Percentiles rank a stretch among this genome's conserved stretches.
phyloP scores from a whole-genome alignment of 1,140 invertebrate species.

The Drosophila elegans region DNA sequence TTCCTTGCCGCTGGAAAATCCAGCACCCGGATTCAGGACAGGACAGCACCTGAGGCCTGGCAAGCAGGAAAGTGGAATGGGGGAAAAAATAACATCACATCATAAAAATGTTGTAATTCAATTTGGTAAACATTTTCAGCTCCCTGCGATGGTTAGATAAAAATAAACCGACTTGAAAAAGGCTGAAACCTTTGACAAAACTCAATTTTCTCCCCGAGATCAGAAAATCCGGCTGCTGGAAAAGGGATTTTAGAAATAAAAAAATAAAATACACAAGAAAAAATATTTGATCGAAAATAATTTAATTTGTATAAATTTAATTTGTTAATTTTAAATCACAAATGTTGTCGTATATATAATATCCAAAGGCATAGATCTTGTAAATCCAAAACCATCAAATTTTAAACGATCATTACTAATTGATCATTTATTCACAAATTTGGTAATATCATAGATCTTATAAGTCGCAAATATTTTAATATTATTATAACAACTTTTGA shows the following conservation, averaged over 20 bases:
- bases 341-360: no score
- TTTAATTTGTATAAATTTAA: no score
- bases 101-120: constrained; percentile 49
- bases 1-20: not conserved
- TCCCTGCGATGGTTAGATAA: constrained; percentile 23
- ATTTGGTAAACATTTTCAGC: constrained; percentile 53
- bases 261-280: not conserved
- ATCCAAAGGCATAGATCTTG: no score
- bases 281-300: no score
- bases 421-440: no score
- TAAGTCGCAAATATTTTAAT: no score
- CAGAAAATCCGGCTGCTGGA: constrained; percentile 12
- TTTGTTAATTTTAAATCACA: no score
- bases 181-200: constrained; percentile 41
- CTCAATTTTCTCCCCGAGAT: constrained; percentile 46
- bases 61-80: not conserved
- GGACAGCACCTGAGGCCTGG: constrained; percentile 25
- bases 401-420: no score
- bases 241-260: not conserved
- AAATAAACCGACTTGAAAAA: constrained; percentile 22
- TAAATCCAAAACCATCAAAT: no score
- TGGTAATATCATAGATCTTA: no score
- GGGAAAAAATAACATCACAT: constrained; percentile 27
- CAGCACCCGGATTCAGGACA: constrained; percentile 7
- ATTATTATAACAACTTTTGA: no score